Conservation (phyloP, 2,113 vertebrate species). For the Phocoena sinus region DNA sequence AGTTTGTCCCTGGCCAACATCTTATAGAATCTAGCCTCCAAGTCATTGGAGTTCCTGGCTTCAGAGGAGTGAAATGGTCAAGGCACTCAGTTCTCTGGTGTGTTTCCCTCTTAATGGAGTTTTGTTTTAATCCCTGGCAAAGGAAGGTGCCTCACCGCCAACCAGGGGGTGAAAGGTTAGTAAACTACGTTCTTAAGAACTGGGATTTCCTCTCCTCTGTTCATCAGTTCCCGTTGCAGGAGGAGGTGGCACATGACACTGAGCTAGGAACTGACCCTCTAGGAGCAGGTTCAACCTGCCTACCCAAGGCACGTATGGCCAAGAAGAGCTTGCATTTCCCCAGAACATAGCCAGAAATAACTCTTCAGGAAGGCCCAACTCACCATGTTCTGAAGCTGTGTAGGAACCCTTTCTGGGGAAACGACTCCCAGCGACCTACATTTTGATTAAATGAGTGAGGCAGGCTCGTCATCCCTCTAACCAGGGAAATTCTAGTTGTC, state of each 20-base stretch:
- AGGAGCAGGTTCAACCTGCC: neutral
- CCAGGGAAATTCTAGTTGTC: neutral
- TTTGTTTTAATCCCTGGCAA: slow-evolving; percentile 25
- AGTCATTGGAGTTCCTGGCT: neutral
- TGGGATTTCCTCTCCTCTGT: neutral
- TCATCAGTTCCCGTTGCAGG: neutral
- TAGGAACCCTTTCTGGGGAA: neutral
- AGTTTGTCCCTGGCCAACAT: neutral
- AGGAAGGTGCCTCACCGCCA: neutral
- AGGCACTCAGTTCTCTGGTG: neutral
- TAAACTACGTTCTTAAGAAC: slow-evolving; percentile 6
- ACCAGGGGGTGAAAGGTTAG: neutral
- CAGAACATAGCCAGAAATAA: neutral
- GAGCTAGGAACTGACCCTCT: neutral
- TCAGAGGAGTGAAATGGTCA: neutral
- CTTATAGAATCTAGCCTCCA: neutral
- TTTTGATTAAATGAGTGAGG: neutral
- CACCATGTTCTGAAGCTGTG: neutral
- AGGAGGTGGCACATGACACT: neutral
- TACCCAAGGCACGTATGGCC: neutral
- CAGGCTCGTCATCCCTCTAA: neutral
- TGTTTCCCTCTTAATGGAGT: neutral
- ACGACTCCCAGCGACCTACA: neutral
- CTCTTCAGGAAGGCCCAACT: neutral
- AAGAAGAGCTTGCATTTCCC: neutral